Base-by-base conservation (phyloP, 64 coral and sea anemone species). In the Montipora cactus region DNA sequence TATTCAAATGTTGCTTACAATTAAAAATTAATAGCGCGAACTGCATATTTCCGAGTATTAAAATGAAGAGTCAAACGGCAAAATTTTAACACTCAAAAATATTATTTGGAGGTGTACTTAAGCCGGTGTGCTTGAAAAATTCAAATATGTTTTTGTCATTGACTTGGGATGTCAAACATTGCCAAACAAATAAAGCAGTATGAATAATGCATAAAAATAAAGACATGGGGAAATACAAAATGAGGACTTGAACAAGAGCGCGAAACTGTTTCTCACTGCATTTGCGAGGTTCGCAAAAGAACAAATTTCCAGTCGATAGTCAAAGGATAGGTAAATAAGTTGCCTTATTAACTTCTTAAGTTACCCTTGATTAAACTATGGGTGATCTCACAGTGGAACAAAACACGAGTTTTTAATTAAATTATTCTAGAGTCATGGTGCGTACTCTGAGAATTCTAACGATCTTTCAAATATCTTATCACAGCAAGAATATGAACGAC, bases 181-280 rank as follows among this genome's bases (percentile, higher is more conserved):
- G 82, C 82, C 70, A 86, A 86, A 86, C 82, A 86, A 86, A 86
- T 72, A 86, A 86, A 8, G 82, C 66, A 50, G 8, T 72, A 86
- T 86, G 70, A 86, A 86, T 86, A 86, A 86, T 86, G 46, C 82
- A 86, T 86, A 71, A 86, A 86, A 86, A 51, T 86, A 86, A 86
- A 71, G 82, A 86, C 82, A 49, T 86, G 16, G 66, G 28, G 47
- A 86, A 86, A 86, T 86, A 71, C 64, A 86, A 86, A 8, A 47
- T 86, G 66, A 86, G 49, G 82, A 71, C 71, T 48, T 51, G 44
- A 23, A 49, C 44, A 72, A 86, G 64, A 72, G 64, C 46, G 19
- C 44, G 66, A 44, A 86, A 37, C 0, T 86, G 13, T 20, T 48
- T 69, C 7, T 47, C 66, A 50, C 47, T 71, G 37, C 37, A 37